A percentile compares a stretch with the other conserved stretches of the same genome.
phyloP scores from a whole-genome alignment of 2,888 invertebrate genomes.

The Pheosia gnoma region DNA sequence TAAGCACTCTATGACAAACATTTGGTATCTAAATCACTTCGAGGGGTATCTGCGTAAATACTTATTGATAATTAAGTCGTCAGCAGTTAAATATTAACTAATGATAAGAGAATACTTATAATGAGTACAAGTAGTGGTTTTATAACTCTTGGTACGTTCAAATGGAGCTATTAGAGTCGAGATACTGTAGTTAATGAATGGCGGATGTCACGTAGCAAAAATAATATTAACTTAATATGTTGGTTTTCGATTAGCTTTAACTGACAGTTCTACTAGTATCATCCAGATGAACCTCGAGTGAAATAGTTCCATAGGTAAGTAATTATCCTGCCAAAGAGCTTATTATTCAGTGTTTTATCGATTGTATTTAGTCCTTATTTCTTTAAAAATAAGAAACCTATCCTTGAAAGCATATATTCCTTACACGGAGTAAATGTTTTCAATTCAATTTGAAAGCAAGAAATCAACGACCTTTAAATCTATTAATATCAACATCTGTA shows the following conservation, averaged over 20 bases:
- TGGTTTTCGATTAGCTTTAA: neutral
- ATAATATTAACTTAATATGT: neutral
- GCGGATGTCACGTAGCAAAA: neutral
- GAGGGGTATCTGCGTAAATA: neutral
- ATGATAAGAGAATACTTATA: neutral
- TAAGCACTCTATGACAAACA: neutral
- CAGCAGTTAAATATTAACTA: neutral
- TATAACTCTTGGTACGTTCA: neutral
- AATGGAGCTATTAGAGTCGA: neutral
- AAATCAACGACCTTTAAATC: conserved; percentile 5
- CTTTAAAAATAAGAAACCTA: neutral
- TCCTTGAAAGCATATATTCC: neutral
- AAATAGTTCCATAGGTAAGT: no score
- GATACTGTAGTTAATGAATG: neutral
- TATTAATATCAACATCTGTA: conserved; percentile 4
- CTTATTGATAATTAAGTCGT: neutral
- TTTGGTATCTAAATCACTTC: neutral
- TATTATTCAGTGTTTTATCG: no score
- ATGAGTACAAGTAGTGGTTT: neutral
- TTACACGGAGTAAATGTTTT: neutral
- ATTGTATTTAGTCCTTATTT: neutral
- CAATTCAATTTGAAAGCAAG: neutral
- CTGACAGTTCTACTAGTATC: neutral
- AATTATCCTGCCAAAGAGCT: no score
- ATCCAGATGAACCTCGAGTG: no score